These are phyloP conservation scores for Dolomedes plantarius DNA, from an alignment of 2,888 invertebrate genomes.

Conservation along the genomic window DNA sequence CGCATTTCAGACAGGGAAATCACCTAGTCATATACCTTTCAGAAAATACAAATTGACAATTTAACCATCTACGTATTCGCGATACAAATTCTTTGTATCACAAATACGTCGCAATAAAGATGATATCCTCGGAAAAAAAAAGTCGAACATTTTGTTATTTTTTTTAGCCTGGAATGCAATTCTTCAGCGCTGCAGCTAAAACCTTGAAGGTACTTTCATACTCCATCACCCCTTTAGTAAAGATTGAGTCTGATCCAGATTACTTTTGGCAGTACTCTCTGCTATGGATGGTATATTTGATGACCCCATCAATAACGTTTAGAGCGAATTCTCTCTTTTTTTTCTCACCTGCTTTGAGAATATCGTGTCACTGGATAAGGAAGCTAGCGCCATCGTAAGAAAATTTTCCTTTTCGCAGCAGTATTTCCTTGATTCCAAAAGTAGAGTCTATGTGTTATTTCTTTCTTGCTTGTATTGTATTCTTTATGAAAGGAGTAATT, in stretches of 20 bases:
- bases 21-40: no score
- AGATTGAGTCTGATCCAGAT: not conserved
- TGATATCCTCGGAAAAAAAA: no score
- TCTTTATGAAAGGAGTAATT: not conserved
- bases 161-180: no score
- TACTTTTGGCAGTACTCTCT: not conserved
- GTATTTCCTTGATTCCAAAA: not conserved
- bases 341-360: not conserved
- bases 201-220: not conserved
- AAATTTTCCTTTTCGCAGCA: not conserved
- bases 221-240: not conserved
- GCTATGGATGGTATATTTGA: not conserved
- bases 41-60: no score
- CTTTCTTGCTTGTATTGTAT: not conserved
- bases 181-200: not conserved
- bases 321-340: not conserved
- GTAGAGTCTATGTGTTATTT: not conserved
- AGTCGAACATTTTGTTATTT: no score
- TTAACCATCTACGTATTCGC: no score
- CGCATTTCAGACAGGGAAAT: no score
- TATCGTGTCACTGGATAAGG: slow-evolving; percentile 3
- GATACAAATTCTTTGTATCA: no score
- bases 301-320: slow-evolving; percentile 14
- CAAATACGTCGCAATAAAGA: no score
- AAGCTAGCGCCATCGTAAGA: not conserved